Conservation (phyloP, 2,113 vertebrate genomes). For the Petaurus breviceps region DNA sequence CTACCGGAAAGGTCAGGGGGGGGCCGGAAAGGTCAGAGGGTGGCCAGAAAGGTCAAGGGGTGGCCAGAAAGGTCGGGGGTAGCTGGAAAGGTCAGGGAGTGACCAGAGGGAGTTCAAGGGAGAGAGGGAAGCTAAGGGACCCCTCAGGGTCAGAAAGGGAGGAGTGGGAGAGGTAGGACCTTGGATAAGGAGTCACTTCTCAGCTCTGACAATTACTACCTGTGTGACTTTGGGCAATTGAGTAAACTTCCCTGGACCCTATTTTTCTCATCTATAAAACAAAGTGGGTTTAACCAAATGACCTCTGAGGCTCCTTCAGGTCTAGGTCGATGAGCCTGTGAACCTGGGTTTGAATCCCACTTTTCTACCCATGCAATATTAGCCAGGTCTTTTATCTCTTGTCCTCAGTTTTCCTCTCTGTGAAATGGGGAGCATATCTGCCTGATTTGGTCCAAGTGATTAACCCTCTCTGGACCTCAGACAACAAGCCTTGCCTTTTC, state of each 20-base stretch:
- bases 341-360: background rate
- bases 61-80: too few relatives aligned
- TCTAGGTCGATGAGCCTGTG: background rate
- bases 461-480: background rate
- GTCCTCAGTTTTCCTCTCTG: background rate
- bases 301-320: background rate
- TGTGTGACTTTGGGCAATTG: background rate
- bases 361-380: background rate
- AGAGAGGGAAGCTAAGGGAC: too few relatives aligned
- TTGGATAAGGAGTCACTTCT: background rate
- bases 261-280: background rate
- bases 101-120: accelerated
- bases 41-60: too few relatives aligned
- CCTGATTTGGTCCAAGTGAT: background rate
- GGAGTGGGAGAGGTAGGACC: background rate
- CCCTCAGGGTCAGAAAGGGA: background rate
- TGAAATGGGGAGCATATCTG: background rate
- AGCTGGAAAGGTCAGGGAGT: too few relatives aligned
- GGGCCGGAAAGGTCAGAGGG: too few relatives aligned
- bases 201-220: background rate
- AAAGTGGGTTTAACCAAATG: background rate
- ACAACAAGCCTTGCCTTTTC: background rate
- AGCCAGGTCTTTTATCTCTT: background rate
- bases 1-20: constrained; percentile 93
- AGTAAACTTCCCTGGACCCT: background rate